These are phyloP conservation scores for Drosophila subpulchrella DNA, from an alignment of 1,140 invertebrate genomes.

Conservation along the genomic window DNA sequence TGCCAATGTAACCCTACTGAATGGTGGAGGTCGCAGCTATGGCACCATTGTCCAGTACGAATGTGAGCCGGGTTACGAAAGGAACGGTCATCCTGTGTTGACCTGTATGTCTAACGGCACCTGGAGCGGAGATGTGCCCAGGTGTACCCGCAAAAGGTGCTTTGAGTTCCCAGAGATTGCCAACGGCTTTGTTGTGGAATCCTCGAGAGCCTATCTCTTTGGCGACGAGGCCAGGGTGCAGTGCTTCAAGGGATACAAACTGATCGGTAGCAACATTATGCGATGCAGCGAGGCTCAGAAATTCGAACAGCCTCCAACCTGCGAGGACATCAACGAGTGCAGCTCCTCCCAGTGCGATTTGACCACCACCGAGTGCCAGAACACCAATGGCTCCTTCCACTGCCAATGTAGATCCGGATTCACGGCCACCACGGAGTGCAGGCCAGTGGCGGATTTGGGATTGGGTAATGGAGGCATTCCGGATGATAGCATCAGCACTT, in stretches of 20 bases:
- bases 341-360: slow-evolving; percentile 94
- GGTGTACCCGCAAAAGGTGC: slow-evolving; percentile 94
- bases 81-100: slow-evolving; percentile 94
- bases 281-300: slow-evolving; percentile 94
- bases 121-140: slow-evolving; percentile 96
- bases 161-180: slow-evolving; percentile 92
- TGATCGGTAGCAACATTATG: slow-evolving; percentile 94
- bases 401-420: slow-evolving; percentile 96
- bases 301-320: slow-evolving; percentile 93
- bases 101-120: slow-evolving; percentile 98
- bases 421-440: slow-evolving; percentile 93
- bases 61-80: slow-evolving; percentile 96
- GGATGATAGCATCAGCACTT: slow-evolving; percentile 94
- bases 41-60: slow-evolving; percentile 97
- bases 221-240: slow-evolving; percentile 97
- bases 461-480: slow-evolving; percentile 95
- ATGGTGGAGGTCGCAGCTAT: slow-evolving; percentile 96
- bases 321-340: slow-evolving; percentile 98
- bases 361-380: slow-evolving; percentile 95
- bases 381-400: slow-evolving; percentile 95
- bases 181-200: slow-evolving; percentile 93
- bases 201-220: slow-evolving; percentile 90
- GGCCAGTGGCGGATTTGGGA: slow-evolving; percentile 94
- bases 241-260: slow-evolving; percentile 95
- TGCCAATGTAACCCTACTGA: slow-evolving; percentile 94